Evolutionary conservation across 2,797 vertebrate species (phyloP).

Genomic region (Spinus olivaceus): DNA sequence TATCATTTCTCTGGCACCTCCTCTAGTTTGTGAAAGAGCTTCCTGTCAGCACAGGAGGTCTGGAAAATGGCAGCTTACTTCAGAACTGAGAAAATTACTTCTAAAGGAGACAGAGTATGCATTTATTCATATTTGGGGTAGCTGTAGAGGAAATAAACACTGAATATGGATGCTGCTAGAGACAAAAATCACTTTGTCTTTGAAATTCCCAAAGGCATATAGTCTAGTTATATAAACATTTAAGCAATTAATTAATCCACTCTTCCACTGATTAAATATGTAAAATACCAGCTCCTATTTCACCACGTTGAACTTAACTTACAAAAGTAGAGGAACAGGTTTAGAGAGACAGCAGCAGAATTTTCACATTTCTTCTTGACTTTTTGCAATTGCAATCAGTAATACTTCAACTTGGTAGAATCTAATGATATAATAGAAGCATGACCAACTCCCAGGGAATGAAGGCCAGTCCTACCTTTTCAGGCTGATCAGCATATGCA

Average conservation of each 20-base stretch:
- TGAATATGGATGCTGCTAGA: neutral
- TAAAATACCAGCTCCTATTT: neutral
- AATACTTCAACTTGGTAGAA: neutral
- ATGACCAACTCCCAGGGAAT: neutral
- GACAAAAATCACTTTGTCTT: neutral
- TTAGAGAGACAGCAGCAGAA: neutral
- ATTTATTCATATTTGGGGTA: neutral
- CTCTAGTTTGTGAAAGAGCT: neutral
- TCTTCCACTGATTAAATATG: neutral
- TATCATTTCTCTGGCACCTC: neutral
- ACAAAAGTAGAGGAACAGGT: neutral
- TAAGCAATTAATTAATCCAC: neutral
- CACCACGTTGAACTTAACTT: neutral
- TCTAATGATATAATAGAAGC: neutral
- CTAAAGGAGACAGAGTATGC: neutral
- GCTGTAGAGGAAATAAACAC: neutral
- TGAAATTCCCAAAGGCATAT: neutral
- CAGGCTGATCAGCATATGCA: slow-evolving; percentile 89
- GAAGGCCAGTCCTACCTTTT: slow-evolving; percentile 79
- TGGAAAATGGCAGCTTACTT: neutral
- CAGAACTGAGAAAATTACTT: neutral
- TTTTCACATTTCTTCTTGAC: neutral
- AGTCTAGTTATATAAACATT: neutral
- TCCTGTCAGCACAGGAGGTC: neutral
- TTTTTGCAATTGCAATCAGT: neutral